These are phyloP conservation scores for Drosophila melanosoma DNA, from an alignment of 2,888 invertebrate genomes.

Conservation along the genomic window DNA sequence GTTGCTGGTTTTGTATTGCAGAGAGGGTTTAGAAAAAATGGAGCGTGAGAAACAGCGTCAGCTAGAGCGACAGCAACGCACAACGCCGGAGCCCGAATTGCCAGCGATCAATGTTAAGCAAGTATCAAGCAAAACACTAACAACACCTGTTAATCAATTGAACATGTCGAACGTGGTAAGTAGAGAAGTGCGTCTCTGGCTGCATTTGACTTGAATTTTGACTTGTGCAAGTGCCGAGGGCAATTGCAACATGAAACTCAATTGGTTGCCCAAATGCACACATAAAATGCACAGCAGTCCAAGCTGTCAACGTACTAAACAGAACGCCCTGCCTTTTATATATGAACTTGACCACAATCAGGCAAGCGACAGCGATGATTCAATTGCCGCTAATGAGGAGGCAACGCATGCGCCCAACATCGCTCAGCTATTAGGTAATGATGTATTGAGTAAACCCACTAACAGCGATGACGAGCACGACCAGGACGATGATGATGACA, in stretches of 20 bases:
- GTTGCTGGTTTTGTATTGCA: conserved; percentile 37
- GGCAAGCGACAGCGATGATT: conserved; percentile 83
- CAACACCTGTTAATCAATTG: conserved; percentile 75
- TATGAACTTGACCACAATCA: conserved; percentile 75
- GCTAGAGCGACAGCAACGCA: conserved; percentile 88
- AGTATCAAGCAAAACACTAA: conserved; percentile 71
- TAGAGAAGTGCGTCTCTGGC: conserved; percentile 46
- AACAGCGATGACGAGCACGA: conserved; percentile 85
- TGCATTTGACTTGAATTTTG: conserved; percentile 40
- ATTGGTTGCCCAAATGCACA: conserved; percentile 57
- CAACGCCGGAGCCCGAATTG: conserved; percentile 29
- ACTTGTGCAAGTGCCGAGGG: conserved; percentile 44
- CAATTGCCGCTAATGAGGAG: conserved; percentile 57
- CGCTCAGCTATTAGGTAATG: conserved; percentile 70
- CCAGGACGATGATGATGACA: conserved; percentile 48
- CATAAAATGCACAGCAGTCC: conserved; percentile 42
- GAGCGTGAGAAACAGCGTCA: conserved; percentile 96
- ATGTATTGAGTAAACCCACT: conserved; percentile 62
- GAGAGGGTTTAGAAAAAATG: conserved; percentile 97
- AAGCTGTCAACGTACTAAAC: conserved; percentile 33
- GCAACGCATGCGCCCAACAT: conserved; percentile 70
- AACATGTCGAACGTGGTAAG: conserved; percentile 72
- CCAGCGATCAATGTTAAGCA: conserved; percentile 66
- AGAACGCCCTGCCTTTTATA: conserved; percentile 57
- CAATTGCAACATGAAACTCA: conserved; percentile 41